Conservation (phyloP, 2,113 vertebrate species). For the Saguinus midas region DNA sequence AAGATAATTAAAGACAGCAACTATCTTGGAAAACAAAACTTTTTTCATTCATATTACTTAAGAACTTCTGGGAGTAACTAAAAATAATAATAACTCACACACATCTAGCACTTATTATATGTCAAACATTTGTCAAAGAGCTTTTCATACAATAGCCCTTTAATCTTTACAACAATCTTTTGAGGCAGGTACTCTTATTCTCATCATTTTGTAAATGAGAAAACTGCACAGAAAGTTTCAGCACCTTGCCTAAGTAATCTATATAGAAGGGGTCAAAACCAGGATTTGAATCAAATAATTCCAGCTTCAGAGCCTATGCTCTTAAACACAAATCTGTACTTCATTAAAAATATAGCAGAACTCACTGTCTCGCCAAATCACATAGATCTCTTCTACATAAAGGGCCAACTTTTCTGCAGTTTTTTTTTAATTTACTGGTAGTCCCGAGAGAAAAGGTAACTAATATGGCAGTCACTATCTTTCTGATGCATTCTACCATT, state of each 20-base stretch:
- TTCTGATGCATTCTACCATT: neutral
- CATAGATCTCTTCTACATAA: neutral
- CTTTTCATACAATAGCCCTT: neutral
- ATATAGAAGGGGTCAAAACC: neutral
- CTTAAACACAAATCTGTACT: neutral
- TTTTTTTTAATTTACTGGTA: neutral
- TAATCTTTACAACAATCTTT: neutral
- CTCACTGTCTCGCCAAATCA: neutral
- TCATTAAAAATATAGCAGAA: neutral
- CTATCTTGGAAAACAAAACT: neutral
- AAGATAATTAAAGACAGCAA: neutral
- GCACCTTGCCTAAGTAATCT: neutral
- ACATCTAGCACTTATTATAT: neutral
- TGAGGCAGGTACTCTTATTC: neutral
- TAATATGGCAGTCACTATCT: neutral
- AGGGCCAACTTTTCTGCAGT: neutral
- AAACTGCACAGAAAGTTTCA: neutral
- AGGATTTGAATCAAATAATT: neutral
- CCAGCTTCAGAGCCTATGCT: neutral
- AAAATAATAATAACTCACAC: neutral
- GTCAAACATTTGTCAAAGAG: neutral
- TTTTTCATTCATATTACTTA: conserved; percentile 6
- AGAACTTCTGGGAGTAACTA: neutral
- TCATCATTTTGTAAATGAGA: neutral
- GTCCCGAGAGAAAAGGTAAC: neutral